Evolutionary conservation across 2,113 vertebrate species (phyloP), one percentile per base, ranked within the genome.

Genomic region (Brachionichthys hirsutus): DNA sequence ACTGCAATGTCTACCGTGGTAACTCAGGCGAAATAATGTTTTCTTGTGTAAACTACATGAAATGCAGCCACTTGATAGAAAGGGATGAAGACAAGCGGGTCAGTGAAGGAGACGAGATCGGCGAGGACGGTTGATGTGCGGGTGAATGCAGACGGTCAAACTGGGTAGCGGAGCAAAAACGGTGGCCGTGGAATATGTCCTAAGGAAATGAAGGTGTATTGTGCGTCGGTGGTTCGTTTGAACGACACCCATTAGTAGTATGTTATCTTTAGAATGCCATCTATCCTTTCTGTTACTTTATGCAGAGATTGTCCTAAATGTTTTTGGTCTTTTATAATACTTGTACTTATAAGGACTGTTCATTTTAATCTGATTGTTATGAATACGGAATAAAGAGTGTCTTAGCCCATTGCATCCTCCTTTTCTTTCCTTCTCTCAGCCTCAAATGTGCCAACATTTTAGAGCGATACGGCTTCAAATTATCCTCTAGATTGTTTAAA

Each of bases 301-400:
- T 72, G 77, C 80, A 81, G 55, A 65, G 64, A 81, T 66, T 75
- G 46, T 73, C 78, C 62, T 58, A 8, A 67, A 71, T 62, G 64
- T 66, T 86, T 85, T 89, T 85, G 82, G 76, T 81, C 66, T 89
- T 89, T 89, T 88, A 80, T 87, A 87, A 82, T 63, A 70, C 77
- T 72, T 62, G 65, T 83, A 88, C 77, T 64, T 83, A 64, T 73
- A 78, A 88, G 77, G 81, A 87, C 77, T 90, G 89, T 84, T 89
- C 54, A 86, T 85, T 88, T 88, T 71, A 81, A 87, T 81, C 22
- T 85, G 75, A 88, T 86, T 82, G 88, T 87, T 89, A 77, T 67
- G 78, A 83, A 81, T 82, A 84, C 80, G 85, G 83, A 90, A 92
- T 89, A 88, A 90, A 90, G 77, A 86, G 82, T 85, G 77, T 88